A percentile compares a stretch with the other conserved stretches of the same genome.
phyloP scores from a whole-genome alignment of 2,113 vertebrate species.

The Galbula dea region DNA sequence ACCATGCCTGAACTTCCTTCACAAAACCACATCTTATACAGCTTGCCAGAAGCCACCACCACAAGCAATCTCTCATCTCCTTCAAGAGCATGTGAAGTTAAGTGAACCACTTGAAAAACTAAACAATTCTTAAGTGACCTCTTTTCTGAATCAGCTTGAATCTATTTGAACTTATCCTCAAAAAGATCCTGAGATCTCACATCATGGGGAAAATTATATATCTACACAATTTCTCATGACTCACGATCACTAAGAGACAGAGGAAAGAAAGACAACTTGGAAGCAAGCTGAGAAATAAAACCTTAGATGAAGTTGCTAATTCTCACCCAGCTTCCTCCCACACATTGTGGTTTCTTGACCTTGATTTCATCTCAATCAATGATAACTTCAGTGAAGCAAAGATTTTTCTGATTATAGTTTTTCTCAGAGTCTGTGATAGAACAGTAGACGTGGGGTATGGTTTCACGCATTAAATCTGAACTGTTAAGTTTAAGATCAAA shows the following conservation, averaged over 20 bases:
- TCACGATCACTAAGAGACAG: constrained; percentile 18
- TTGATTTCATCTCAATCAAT: constrained; percentile 54
- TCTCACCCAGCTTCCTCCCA: constrained; percentile 51
- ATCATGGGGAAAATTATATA: constrained; percentile 6
- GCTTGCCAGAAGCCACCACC: background rate
- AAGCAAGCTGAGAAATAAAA: background rate
- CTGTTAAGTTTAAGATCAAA: background rate
- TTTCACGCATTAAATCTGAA: background rate
- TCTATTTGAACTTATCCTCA: constrained; percentile 37
- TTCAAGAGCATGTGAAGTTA: background rate
- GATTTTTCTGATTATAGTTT: constrained; percentile 9
- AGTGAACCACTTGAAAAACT: constrained; percentile 4
- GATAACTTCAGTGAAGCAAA: constrained; percentile 23
- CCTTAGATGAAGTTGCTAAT: constrained; percentile 35
- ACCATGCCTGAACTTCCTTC: background rate
- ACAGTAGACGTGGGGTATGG: background rate
- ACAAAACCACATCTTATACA: background rate
- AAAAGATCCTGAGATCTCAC: constrained; percentile 23
- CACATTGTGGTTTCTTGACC: constrained; percentile 36
- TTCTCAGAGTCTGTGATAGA: background rate
- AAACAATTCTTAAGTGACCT: background rate
- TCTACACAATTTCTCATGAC: constrained; percentile 20
- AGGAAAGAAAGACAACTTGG: constrained; percentile 19
- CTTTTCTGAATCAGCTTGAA: background rate
- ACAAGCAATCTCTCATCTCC: background rate